Evolutionary conservation across 64 coral and sea anemone species (phyloP), one percentile per base, ranked within the genome.

Genomic region (Montipora capricornis): DNA sequence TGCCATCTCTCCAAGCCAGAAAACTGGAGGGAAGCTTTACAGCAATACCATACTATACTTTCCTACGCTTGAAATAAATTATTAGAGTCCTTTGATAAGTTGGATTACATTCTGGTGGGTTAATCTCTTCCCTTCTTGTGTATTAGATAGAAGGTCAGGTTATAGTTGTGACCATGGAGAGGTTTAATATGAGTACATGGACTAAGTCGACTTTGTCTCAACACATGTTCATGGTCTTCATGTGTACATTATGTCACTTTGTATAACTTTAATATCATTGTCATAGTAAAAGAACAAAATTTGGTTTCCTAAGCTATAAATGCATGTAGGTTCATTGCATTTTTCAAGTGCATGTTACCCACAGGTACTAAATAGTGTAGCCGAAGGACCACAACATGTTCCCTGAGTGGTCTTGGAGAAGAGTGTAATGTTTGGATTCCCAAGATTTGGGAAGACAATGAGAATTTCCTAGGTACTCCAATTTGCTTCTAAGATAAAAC

Each of bases 1-100:
- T 44, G 47, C 20, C 45, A 78, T 37, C 69, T 51, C 47, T 20
- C 73, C 46, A 59, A 52, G 44, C 87, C 87, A 75, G 47, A 55
- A 52, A 50, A 77, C 47, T 89, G 87, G 73, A 73, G 73, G 73
- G 50, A 89, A 53, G 87, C 51, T 75, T 77, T 89, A 74, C 71
- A 37, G 71, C 71, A 74, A 44, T 74, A 74, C 71, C 22, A 74
- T 13, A 74, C 71, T 74, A 74, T 74, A 22, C 71, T 29, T 74
- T 74, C 71, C 1, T 74, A 24, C 8, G 71, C 71, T 44, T 26
- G 22, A 74, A 44, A 37, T 74, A 16, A 16, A 64, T 64, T 64
- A 64, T 64, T 74, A 74, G 68, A 73, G 20, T 74, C 71, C n/a
- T 66, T 86, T 86, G 14, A 68, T 86, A 64, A 64, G 61, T 64